Percentiles rank a stretch among this genome's conserved stretches.
phyloP scores from a whole-genome alignment of 2,888 invertebrate species.

The Psylliodes chrysocephalus region DNA sequence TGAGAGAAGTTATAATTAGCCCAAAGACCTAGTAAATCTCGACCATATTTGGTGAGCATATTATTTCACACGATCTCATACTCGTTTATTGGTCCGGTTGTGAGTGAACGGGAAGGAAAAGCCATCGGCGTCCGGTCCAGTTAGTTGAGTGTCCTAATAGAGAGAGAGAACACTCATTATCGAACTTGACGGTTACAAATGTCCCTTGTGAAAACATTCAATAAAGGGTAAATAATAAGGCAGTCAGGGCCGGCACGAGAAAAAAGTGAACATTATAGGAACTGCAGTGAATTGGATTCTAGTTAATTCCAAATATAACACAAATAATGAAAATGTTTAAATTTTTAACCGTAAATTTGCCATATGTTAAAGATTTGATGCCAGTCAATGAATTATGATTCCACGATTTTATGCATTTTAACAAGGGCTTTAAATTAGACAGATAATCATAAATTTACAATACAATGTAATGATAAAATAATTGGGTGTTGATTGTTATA shows the following conservation, averaged over 20 bases:
- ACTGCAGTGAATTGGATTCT: no score
- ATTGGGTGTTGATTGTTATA: no score
- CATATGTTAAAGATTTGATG: no score
- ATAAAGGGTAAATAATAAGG: constrained; percentile 52
- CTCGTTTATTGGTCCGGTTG: not conserved
- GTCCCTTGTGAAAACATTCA: constrained; percentile 55
- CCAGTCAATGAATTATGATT: no score
- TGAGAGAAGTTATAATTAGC: not conserved
- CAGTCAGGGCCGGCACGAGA: constrained; percentile 14
- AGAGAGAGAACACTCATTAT: constrained; percentile 51
- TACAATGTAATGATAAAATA: no score
- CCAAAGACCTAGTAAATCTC: constrained; percentile 1
- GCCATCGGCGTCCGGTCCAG: constrained; percentile 13
- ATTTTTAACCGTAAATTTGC: no score
- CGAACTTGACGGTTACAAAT: constrained; percentile 54
- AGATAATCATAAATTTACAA: no score
- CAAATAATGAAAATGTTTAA: no score
- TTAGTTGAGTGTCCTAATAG: constrained; percentile 52
- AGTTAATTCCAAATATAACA: no score
- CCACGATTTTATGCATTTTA: no score
- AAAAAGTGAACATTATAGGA: no score
- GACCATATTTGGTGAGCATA: not conserved
- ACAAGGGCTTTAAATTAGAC: no score
- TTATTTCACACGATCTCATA: constrained; percentile 5
- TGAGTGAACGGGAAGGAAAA: constrained; percentile 14